Conservation (phyloP, 2,113 vertebrate genomes). For the Sebastes fasciatus region DNA sequence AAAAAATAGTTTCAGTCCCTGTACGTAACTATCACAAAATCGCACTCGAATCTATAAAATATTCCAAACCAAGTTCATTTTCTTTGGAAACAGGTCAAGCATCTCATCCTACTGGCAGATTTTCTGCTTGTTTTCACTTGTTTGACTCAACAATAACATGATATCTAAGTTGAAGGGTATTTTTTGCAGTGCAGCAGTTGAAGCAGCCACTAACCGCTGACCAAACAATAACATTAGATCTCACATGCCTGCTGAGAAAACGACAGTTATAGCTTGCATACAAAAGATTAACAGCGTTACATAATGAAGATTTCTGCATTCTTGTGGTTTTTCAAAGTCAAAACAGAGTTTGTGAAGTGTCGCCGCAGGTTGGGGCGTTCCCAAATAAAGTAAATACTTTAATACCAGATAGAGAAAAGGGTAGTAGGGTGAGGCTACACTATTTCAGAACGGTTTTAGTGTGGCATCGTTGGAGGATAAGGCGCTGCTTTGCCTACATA, state of each 20-base stretch:
- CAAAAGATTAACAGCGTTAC: neutral
- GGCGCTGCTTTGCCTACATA: neutral
- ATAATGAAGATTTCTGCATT: neutral
- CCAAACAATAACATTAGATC: conserved; percentile 23
- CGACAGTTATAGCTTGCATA: neutral
- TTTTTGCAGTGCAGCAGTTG: neutral
- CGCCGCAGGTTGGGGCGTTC: conserved; percentile 1
- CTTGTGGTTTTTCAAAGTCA: neutral
- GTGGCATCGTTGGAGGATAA: neutral
- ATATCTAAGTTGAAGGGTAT: neutral
- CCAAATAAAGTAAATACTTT: conserved; percentile 1
- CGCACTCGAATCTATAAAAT: no score
- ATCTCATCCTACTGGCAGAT: neutral
- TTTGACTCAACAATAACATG: neutral
- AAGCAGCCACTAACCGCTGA: neutral
- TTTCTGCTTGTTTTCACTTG: neutral
- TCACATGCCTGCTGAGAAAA: conserved; percentile 18
- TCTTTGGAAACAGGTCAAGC: neutral
- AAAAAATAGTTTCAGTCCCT: no score
- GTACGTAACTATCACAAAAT: no score
- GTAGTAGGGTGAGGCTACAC: conserved; percentile 19
- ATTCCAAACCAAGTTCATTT: conserved; percentile 12
- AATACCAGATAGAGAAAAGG: neutral
- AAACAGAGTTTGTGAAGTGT: neutral
- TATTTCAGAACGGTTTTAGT: neutral